These are phyloP conservation scores for Adrianichthys oophorus DNA, from an alignment of 2,797 vertebrate genomes.

Conservation along the genomic window DNA sequence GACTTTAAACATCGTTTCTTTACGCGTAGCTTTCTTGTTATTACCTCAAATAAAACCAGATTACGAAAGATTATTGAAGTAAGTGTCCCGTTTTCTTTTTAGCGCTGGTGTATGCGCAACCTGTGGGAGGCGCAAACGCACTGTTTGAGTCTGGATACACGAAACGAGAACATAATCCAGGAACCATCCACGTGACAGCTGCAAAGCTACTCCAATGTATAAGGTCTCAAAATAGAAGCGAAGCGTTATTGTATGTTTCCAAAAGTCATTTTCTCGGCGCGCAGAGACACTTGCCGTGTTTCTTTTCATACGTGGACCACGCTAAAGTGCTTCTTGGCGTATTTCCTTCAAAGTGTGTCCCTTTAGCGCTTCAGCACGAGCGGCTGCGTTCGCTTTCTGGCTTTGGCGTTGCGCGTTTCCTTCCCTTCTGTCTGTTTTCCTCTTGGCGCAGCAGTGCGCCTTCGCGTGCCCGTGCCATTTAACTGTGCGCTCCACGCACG, in stretches of 20 bases:
- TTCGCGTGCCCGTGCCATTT: too few species aligned
- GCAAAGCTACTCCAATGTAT: background rate
- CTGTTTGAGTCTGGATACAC: constrained; percentile 9
- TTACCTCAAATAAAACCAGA: too few species aligned
- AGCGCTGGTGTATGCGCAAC: background rate
- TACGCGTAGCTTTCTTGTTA: too few species aligned
- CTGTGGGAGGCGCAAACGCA: constrained; percentile 62
- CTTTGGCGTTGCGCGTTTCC: constrained; percentile 3
- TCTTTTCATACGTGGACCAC: background rate
- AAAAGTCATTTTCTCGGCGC: constrained; percentile 9
- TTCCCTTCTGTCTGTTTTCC: background rate
- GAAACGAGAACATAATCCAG: background rate
- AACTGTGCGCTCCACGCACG: background rate
- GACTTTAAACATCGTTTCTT: too few species aligned
- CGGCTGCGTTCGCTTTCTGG: background rate
- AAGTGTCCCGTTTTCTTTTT: too few species aligned
- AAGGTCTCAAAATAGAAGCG: constrained; percentile 12
- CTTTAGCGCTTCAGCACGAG: constrained; percentile 5
- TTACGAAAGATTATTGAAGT: too few species aligned
- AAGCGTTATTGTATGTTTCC: constrained; percentile 11
- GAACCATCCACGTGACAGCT: constrained; percentile 5
- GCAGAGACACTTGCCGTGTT: background rate
- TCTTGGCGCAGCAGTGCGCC: background rate
- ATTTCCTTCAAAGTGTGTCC: constrained; percentile 7
- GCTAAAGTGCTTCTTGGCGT: constrained; percentile 6